These are phyloP conservation scores for Varroa destructor DNA, from an alignment of 1,140 invertebrate species.

Conservation along the genomic window DNA sequence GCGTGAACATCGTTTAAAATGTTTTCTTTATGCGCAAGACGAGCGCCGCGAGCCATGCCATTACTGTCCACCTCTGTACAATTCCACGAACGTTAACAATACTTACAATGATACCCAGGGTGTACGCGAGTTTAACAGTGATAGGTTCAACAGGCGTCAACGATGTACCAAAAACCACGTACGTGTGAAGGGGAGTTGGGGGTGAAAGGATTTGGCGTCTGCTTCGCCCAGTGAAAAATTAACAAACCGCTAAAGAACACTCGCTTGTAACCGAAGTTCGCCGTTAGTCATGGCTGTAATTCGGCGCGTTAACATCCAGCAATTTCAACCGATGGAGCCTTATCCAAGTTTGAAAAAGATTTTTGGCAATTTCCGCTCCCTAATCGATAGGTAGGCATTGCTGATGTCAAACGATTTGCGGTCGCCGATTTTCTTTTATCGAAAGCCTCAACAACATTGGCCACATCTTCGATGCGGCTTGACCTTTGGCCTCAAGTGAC, in stretches of 20 bases:
- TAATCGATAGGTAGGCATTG: constrained; percentile 65
- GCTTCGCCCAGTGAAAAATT: constrained; percentile 52
- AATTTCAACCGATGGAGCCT: constrained; percentile 29
- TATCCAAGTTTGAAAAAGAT: constrained; percentile 84
- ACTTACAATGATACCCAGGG: constrained; percentile 73
- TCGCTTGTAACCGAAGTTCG: constrained; percentile 51
- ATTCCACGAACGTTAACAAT: constrained; percentile 90
- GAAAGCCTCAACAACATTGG: constrained; percentile 69
- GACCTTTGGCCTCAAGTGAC: constrained; percentile 65
- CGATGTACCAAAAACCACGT: constrained; percentile 91
- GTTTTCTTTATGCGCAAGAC: constrained; percentile 87
- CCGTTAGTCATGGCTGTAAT: constrained; percentile 27
- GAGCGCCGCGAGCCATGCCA: constrained; percentile 83
- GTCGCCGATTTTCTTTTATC: constrained; percentile 55
- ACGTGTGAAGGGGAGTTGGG: constrained; percentile 79
- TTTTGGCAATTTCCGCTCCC: constrained; percentile 67
- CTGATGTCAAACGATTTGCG: constrained; percentile 57
- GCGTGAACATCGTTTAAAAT: constrained; percentile 90
- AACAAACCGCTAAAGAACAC: constrained; percentile 95
- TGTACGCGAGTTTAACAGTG: constrained; percentile 71
- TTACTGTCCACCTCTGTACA: constrained; percentile 82
- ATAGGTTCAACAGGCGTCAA: constrained; percentile 70
- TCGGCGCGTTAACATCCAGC: constrained; percentile 35
- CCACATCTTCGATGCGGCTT: constrained; percentile 83
- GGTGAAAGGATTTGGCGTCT: constrained; percentile 49